Evolutionary conservation across 2,888 invertebrate species (phyloP).

Genomic region (Allygus modestus): DNA sequence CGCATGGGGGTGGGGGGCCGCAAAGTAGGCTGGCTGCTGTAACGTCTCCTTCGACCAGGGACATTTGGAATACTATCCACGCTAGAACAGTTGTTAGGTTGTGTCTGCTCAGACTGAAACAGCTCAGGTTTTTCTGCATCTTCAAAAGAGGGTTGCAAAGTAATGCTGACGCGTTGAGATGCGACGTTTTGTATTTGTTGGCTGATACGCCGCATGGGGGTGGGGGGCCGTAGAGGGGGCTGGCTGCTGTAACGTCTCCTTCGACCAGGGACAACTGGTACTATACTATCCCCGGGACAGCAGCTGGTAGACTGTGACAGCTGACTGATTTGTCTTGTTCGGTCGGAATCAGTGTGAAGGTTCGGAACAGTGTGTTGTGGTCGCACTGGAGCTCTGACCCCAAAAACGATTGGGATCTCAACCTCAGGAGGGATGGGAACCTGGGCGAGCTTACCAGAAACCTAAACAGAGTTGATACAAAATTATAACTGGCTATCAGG

Average conservation of each 20-base stretch:
- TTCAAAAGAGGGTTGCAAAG: neutral
- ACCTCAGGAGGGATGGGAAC: conserved; percentile 21
- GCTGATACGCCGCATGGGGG: neutral
- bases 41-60: neutral
- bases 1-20: neutral
- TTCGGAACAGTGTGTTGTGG: neutral
- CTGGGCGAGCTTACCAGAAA: neutral
- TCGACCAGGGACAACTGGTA: neutral
- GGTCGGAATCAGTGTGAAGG: neutral
- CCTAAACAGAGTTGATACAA: neutral
- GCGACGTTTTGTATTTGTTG: neutral
- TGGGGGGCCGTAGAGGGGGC: neutral
- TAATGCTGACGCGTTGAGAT: neutral
- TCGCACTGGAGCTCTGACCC: neutral
- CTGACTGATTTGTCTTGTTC: neutral
- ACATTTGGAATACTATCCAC: neutral
- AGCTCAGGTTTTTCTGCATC: neutral
- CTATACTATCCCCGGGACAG: neutral
- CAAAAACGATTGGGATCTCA: conserved; percentile 33
- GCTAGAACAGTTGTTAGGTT: too few species aligned
- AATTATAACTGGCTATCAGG: too few species aligned
- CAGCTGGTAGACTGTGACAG: neutral
- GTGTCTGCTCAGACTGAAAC: neutral
- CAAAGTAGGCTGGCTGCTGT: neutral
- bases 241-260: neutral